Evolutionary conservation across 2,797 vertebrate genomes (phyloP).

Genomic region (Acrossocheilus wenchowensis): DNA sequence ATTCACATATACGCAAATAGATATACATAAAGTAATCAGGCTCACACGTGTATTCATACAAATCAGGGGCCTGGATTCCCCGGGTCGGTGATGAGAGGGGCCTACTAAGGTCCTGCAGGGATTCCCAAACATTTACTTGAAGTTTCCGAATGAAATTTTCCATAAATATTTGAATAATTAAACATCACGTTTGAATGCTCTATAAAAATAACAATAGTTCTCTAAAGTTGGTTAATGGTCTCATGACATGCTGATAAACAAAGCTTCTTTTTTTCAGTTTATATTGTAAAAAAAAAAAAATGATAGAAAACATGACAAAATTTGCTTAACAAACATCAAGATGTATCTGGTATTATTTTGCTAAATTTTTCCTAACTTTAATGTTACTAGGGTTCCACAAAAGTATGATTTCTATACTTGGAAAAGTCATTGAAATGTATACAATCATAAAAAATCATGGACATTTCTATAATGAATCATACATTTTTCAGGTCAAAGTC

Average conservation of each 20-base stretch:
- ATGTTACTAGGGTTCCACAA: too few relatives aligned
- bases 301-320: too few relatives aligned
- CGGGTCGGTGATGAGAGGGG: background rate
- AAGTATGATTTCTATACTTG: too few relatives aligned
- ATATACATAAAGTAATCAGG: background rate
- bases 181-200: background rate
- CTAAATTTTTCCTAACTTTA: too few relatives aligned
- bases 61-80: background rate
- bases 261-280: background rate
- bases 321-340: too few relatives aligned
- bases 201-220: background rate
- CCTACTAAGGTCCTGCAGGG: background rate
- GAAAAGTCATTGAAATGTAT: too few relatives aligned
- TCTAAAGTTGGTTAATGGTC: background rate
- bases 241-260: background rate
- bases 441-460: too few relatives aligned
- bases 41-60: constrained; percentile 33
- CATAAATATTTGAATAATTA: background rate
- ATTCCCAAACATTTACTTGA: background rate
- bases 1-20: constrained; percentile 10
- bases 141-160: background rate
- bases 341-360: too few relatives aligned
- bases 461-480: background rate
- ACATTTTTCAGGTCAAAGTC: too few relatives aligned
- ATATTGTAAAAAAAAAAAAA: too few relatives aligned